These are phyloP conservation scores for Holothuria glaberrima DNA, from an alignment of 35 echinoderm and acorn worm genomes.

Conservation along the genomic window DNA sequence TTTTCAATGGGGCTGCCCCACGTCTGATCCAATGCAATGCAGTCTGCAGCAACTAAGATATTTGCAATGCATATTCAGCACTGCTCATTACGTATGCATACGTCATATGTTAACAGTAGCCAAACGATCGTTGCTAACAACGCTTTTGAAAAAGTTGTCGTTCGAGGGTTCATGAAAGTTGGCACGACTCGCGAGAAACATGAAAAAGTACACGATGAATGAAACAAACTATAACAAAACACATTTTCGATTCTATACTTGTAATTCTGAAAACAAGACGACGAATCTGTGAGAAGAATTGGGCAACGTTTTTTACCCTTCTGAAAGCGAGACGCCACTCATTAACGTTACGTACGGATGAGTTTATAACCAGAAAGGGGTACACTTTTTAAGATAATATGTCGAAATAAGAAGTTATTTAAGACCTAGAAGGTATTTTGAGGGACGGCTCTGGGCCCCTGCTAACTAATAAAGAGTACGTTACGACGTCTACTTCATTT, in stretches of 20 bases:
- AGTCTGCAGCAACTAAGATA: background rate
- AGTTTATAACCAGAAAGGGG: background rate
- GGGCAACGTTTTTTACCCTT: background rate
- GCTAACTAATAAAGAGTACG: background rate
- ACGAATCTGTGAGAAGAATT: background rate
- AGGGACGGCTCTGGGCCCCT: background rate
- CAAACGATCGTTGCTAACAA: background rate
- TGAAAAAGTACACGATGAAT: background rate
- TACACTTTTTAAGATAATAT: background rate
- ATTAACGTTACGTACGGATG: constrained; percentile 10
- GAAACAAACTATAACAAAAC: background rate
- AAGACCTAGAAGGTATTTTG: no score
- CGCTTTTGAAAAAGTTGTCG: background rate
- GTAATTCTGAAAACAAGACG: background rate
- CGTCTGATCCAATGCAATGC: background rate
- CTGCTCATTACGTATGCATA: no score
- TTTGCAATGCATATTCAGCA: no score
- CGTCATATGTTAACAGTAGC: no score
- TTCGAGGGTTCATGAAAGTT: background rate
- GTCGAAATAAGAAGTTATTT: background rate
- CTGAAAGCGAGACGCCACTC: background rate
- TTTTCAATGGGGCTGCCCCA: no score
- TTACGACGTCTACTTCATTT: constrained; percentile 20
- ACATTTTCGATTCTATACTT: background rate
- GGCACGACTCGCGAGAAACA: no score